Conservation (phyloP, 2,888 invertebrate species). For the Hetaerina titia region DNA sequence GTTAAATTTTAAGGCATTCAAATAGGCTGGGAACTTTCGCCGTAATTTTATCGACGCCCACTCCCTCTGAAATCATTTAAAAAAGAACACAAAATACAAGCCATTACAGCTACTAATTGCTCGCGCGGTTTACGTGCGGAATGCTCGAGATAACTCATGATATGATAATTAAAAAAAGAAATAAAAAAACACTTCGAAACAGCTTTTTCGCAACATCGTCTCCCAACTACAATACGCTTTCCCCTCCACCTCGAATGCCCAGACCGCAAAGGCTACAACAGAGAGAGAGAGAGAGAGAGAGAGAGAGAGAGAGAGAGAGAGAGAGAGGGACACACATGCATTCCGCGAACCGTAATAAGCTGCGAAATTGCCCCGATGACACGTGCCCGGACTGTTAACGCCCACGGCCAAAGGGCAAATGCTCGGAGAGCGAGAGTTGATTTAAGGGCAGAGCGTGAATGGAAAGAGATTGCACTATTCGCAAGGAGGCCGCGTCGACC, state of each 20-base stretch:
- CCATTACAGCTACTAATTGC: neutral
- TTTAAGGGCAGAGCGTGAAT: slow-evolving; percentile 32
- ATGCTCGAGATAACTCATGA: neutral
- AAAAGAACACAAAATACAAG: neutral
- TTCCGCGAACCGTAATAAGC: slow-evolving; percentile 48
- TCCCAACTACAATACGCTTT: too few relatives aligned
- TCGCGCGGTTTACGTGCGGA: neutral
- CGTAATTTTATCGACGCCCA: neutral
- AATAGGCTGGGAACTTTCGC: neutral
- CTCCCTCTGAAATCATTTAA: neutral
- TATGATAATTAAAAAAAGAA: neutral
- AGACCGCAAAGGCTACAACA: neutral
- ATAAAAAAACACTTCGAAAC: neutral
- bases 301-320: neutral
- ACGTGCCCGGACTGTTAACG: slow-evolving; percentile 48
- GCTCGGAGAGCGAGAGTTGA: neutral
- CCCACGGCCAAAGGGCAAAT: neutral
- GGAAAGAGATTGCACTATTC: slow-evolving; percentile 14
- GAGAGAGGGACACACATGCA: neutral
- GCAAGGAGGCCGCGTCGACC: neutral
- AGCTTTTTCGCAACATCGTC: neutral
- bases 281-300: neutral
- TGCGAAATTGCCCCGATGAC: slow-evolving; percentile 43
- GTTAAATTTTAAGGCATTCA: neutral
- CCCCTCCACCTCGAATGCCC: neutral